Percentiles rank a stretch among this genome's conserved stretches.
These are phyloP conservation scores for Erebia ligea DNA, from an alignment of 2,888 invertebrate species.

Conservation along the genomic window DNA sequence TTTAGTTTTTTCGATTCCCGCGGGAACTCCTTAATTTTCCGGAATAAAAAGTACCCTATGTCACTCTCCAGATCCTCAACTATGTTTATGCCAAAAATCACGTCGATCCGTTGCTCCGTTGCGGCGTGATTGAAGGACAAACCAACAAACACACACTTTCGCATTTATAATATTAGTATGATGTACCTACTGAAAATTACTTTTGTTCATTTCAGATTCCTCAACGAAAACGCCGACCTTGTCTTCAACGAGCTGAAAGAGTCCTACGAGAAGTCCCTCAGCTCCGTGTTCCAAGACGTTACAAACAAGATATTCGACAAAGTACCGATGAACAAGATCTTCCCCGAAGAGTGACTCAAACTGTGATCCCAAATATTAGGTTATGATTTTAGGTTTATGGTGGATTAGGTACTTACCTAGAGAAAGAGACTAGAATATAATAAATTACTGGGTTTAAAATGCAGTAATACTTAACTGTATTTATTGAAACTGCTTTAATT, in stretches of 20 bases:
- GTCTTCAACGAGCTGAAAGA: conserved; percentile 87
- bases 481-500: conserved; percentile 74
- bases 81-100: no score
- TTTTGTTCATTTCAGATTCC: conserved; percentile 69
- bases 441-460: conserved; percentile 34
- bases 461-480: conserved; percentile 50
- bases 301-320: conserved; percentile 87
- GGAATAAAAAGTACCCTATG: no score
- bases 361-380: conserved; percentile 40
- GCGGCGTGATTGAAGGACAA: no score
- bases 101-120: no score
- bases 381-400: conserved; percentile 18
- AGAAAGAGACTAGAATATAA: conserved; percentile 21
- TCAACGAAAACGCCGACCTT: conserved; percentile 86
- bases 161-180: no score
- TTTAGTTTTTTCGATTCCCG: no score
- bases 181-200: background rate
- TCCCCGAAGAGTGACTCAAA: conserved; percentile 66
- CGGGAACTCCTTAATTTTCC: no score
- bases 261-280: conserved; percentile 87
- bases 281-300: conserved; percentile 85
- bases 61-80: no score
- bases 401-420: conserved; percentile 22
- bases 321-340: conserved; percentile 86
- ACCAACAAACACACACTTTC: no score